Conservation (phyloP, 1,140 invertebrate species). For the Drosophila athabasca region DNA sequence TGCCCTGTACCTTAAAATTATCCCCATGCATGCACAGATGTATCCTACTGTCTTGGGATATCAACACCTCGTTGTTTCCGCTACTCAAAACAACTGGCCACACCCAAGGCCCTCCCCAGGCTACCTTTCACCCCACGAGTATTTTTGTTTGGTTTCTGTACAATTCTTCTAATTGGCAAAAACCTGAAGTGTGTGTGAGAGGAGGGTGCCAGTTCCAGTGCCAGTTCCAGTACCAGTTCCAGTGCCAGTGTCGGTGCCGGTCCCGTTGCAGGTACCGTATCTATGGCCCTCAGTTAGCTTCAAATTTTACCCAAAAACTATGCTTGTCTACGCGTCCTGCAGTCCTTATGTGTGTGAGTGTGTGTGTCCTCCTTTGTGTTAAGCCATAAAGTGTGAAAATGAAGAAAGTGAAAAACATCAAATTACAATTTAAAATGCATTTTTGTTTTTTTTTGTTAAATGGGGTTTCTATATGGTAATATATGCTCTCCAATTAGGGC, state of each 20-base stretch:
- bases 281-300: conserved; percentile 47
- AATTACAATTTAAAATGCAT: too few species aligned
- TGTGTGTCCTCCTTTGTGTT: conserved; percentile 37
- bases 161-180: conserved; percentile 70
- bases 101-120: not conserved
- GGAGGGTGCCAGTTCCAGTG: not conserved
- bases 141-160: conserved; percentile 30
- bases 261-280: not conserved
- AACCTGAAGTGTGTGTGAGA: conserved; percentile 46
- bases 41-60: not conserved
- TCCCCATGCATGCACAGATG: too few species aligned
- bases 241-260: too few species aligned
- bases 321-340: conserved; percentile 2
- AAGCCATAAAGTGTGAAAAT: conserved; percentile 55
- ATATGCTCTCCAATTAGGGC: too few species aligned
- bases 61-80: too few species aligned
- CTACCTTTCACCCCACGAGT: not conserved
- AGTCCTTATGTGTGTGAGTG: conserved; percentile 2
- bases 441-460: too few species aligned
- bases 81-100: too few species aligned
- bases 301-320: conserved; percentile 37
- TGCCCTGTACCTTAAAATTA: too few species aligned
- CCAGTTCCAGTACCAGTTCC: too few species aligned
- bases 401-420: too few species aligned
- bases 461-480: too few species aligned